Percentiles rank a stretch among this genome's conserved stretches.
Evolutionary conservation across 2,888 invertebrate genomes (phyloP).

Genomic region (Melipona bicolor): DNA sequence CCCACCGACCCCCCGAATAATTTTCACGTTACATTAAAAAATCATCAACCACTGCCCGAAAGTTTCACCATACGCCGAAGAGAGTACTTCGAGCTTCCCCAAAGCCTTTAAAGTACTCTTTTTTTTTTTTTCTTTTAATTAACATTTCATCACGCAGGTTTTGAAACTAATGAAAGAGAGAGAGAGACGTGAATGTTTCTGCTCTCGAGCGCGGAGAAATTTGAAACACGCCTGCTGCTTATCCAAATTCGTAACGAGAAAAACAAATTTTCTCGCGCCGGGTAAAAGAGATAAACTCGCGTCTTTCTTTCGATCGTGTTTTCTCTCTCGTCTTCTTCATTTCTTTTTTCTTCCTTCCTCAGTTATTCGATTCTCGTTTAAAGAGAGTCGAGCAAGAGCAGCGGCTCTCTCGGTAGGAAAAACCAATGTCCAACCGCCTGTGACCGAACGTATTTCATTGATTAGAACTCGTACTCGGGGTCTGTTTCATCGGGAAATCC

Average conservation of each 20-base stretch:
- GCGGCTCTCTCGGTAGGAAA: conserved; percentile 4
- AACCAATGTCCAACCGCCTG: conserved; percentile 47
- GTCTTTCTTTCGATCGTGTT: not conserved
- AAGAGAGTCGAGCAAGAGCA: conserved; percentile 24
- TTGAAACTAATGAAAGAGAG: too few species aligned
- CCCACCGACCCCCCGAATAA: not conserved
- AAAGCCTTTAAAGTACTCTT: not conserved
- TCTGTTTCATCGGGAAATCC: conserved; percentile 46
- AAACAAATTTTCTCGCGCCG: too few species aligned
- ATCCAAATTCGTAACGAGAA: too few species aligned
- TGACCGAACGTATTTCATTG: conserved; percentile 50
- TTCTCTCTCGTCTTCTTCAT: not conserved
- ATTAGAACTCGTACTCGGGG: conserved; percentile 43
- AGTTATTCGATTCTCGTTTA: conserved; percentile 20
- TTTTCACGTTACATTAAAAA: conserved; percentile 10
- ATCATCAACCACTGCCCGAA: conserved; percentile 9
- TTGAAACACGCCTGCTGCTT: not conserved
- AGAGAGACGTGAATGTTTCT: not conserved
- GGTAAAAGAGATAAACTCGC: too few species aligned
- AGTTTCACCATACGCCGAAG: not conserved
- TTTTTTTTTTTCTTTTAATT: not conserved
- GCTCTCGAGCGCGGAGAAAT: not conserved
- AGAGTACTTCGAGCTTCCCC: too few species aligned
- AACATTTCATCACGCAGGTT: not conserved
- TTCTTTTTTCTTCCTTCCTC: not conserved